Base-by-base conservation (phyloP, 1,140 invertebrate genomes). In the Scaptomyza hsui region DNA sequence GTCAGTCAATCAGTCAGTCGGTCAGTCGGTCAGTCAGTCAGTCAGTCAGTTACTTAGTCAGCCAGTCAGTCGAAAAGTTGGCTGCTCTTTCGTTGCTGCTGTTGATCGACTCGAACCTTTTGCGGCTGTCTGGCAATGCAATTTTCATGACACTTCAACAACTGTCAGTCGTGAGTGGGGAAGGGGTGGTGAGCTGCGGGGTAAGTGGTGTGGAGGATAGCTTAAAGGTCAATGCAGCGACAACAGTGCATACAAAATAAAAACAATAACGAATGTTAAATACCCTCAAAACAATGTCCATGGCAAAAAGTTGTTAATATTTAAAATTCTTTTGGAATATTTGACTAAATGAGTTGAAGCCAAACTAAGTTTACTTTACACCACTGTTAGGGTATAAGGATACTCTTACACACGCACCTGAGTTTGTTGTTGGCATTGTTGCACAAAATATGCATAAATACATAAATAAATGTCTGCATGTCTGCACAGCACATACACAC, bases 381-480 rank as follows among this genome's bases (percentile, higher is more conserved):
- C n/a, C n/a, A n/a, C 7, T 29, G 5, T 29, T 7, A 29, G 26
- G 26, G 26, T 29, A 29, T 9, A 7, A 29, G 6, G 26, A 7
- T 29, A 29, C 26, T 9, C 7, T 9, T 53, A 64, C 79, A 78
- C 65, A 49, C 67, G 9, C 35, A 55, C 3, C 19, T 44, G 55
- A 75, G 78, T 72, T 78, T 76, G 69, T 75, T 68, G 71, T 55
- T 52, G 32, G 45, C 48, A 68, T 73, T 81, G 76, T 65, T 35
- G 73, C 80, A 70, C 80, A 73, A 83, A 83, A 83, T 83, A 83
- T 83, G 67, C 80, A 86, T 80, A 85, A 85, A 86, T 85, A 80
- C 68, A 85, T 80, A 85, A 85, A 86, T 86, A 85, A 85, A 77
- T 80, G 76, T 80, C 72, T 72, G 68, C 29, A 37, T 41, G 56